phyloP scores from a whole-genome alignment of 2,797 vertebrate species.

The Paramormyrops hopkinsi region DNA sequence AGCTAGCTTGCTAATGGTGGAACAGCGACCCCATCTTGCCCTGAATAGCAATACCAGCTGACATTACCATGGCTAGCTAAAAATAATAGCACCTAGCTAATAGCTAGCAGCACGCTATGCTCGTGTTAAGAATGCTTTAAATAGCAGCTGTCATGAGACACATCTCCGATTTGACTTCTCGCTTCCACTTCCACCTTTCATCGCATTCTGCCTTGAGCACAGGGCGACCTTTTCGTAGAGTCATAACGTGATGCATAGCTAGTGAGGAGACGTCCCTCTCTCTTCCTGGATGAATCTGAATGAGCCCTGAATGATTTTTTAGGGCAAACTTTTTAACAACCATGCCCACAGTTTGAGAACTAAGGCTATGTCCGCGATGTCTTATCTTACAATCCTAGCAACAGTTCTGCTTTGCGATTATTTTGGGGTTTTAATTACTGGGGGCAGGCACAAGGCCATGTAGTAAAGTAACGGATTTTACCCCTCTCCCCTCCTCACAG shows the following conservation, averaged over 20 bases:
- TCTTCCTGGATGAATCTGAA: not conserved
- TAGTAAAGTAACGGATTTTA: not conserved
- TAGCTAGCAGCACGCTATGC: not conserved
- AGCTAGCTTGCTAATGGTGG: not conserved
- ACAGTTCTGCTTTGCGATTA: not conserved
- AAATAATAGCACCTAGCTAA: not conserved
- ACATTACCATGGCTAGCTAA: not conserved
- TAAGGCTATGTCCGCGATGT: not conserved
- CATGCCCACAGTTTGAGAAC: not conserved
- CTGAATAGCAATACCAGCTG: not conserved
- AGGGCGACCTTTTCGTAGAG: not conserved
- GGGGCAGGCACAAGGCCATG: not conserved
- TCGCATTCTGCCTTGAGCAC: not conserved
- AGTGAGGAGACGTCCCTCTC: not conserved
- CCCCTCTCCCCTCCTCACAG: not conserved
- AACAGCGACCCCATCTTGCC: not conserved
- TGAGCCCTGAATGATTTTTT: not conserved
- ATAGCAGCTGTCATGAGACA: not conserved
- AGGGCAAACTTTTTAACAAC: not conserved
- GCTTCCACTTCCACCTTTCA: not conserved
- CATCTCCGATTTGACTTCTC: not conserved
- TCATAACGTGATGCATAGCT: not conserved
- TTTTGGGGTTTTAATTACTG: not conserved
- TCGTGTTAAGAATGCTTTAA: not conserved
- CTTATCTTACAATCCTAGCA: not conserved